Conservation (phyloP, 30 jellyfish, hydroid and myxozoan genomes). For the Nemopilema nomurai region DNA sequence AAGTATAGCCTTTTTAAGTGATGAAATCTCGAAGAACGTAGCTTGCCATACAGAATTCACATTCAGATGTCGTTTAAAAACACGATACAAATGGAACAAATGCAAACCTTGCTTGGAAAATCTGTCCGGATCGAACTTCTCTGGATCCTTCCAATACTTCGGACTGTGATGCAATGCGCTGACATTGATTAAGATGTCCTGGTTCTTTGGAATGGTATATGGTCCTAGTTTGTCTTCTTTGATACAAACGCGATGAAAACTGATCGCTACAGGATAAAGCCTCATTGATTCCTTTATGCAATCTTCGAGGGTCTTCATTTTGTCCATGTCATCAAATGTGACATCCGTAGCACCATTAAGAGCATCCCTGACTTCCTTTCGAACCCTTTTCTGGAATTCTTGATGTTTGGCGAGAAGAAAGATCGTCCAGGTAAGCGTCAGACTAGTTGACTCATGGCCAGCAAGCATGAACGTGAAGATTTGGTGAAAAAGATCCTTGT, state of each 20-base stretch:
- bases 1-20: too few relatives aligned
- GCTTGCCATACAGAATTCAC: too few relatives aligned
- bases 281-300: constrained; percentile 53
- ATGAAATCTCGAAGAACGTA: too few relatives aligned
- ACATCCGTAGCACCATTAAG: constrained; percentile 25
- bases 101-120: constrained; percentile 23
- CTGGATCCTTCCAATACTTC: constrained; percentile 39
- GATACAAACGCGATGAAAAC: neutral
- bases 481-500: constrained; percentile 57
- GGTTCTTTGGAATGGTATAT: constrained; percentile 22
- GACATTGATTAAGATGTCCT: neutral
- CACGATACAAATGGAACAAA: neutral
- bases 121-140: constrained; percentile 56
- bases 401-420: constrained; percentile 49
- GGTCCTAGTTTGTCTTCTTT: constrained; percentile 34
- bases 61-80: too few relatives aligned
- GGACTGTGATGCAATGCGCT: constrained; percentile 3
- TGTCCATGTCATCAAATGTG: constrained; percentile 26
- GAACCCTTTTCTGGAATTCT: constrained; percentile 27
- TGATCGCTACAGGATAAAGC: constrained; percentile 38
- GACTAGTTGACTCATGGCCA: constrained; percentile 69
- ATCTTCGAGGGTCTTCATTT: constrained; percentile 37
- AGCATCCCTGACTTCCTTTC: constrained; percentile 11
- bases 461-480: constrained; percentile 63
- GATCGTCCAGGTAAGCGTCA: constrained; percentile 39